A percentile compares a stretch with the other conserved stretches of the same genome.
These are phyloP conservation scores for Harpagifer antarcticus DNA, from an alignment of 2,797 vertebrate species.

Conservation along the genomic window DNA sequence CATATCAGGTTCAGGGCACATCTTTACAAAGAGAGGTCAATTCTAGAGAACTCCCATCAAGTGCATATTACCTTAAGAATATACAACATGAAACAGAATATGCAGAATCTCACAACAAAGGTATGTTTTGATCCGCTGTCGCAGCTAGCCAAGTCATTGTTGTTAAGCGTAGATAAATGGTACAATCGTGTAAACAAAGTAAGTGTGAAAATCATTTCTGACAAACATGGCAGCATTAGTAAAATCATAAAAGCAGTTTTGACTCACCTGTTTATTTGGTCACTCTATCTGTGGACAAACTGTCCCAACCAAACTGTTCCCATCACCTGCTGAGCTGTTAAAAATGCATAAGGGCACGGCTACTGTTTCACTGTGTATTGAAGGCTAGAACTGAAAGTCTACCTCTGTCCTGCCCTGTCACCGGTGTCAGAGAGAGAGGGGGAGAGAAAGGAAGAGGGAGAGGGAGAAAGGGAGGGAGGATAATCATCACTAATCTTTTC, in stretches of 20 bases:
- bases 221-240: conserved; percentile 7
- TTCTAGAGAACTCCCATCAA: neutral
- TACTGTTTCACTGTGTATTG: conserved; percentile 78
- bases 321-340: conserved; percentile 85
- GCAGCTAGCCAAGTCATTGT: neutral
- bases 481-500: conserved; percentile 86
- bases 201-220: conserved; percentile 16
- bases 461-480: conserved; percentile 51
- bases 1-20: neutral
- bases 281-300: conserved; percentile 78
- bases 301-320: conserved; percentile 78
- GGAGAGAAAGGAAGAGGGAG: conserved; percentile 26
- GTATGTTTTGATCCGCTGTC: neutral
- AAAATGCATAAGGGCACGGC: conserved; percentile 82
- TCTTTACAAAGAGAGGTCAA: neutral
- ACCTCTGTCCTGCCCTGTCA: conserved; percentile 67
- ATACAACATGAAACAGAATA: conserved; percentile 16
- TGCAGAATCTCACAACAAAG: neutral
- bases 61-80: conserved; percentile 4
- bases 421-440: conserved; percentile 47
- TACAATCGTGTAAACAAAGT: conserved; percentile 26
- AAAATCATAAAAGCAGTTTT: conserved; percentile 32
- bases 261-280: conserved; percentile 78
- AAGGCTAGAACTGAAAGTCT: conserved; percentile 72
- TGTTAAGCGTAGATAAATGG: neutral